Evolutionary conservation across 35 echinoderm and acorn worm species (phyloP).

Genomic region (Ophioderma brevispina): DNA sequence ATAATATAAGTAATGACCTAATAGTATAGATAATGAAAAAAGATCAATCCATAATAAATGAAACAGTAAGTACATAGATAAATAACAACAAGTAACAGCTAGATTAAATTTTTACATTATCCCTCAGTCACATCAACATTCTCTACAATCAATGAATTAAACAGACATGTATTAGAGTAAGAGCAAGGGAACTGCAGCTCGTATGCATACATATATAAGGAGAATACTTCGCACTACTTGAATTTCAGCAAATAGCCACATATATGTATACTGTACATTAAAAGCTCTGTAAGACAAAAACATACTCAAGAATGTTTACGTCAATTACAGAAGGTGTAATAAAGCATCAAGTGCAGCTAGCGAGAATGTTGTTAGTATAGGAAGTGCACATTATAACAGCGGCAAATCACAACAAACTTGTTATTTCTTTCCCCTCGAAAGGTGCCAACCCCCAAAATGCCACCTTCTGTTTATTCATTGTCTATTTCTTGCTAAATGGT

Average conservation of each 20-base stretch:
- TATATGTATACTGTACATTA: background rate
- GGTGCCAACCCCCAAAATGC: background rate
- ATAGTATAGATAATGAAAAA: no score
- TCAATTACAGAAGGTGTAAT: slow-evolving; percentile 3
- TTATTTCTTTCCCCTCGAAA: background rate
- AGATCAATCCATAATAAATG: no score
- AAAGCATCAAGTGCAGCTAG: background rate
- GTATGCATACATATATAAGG: no score
- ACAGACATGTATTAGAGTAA: no score
- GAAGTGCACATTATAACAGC: background rate
- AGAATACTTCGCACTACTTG: background rate
- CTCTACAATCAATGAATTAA: no score
- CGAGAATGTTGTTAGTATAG: background rate
- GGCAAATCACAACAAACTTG: background rate
- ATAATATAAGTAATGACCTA: no score
- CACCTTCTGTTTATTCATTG: background rate
- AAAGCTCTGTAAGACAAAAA: background rate
- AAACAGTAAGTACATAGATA: no score
- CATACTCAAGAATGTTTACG: background rate
- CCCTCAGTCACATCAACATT: no score
- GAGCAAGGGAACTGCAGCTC: no score
- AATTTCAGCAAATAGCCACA: background rate
- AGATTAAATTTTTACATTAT: no score
- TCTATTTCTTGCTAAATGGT: background rate
- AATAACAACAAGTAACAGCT: no score